A percentile compares a stretch with the other conserved stretches of the same genome.
Evolutionary conservation across 2,113 vertebrate species (phyloP).

Genomic region (Lasiurus borealis): DNA sequence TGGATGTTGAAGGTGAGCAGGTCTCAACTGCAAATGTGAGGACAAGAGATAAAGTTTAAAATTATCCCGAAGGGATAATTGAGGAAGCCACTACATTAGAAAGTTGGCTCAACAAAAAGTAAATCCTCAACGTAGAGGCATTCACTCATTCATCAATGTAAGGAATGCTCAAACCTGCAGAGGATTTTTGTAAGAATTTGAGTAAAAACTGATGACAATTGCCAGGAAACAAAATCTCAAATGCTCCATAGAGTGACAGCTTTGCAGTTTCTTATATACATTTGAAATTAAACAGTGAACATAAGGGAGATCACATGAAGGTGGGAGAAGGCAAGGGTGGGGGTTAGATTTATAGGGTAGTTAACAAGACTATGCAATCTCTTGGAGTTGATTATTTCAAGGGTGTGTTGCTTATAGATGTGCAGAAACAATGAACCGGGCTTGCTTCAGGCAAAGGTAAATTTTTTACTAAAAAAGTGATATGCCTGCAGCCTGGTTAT

Average conservation of each 20-base stretch:
- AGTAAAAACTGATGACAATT: background rate
- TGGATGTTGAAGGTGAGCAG: background rate
- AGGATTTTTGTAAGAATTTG: background rate
- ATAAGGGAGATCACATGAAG: background rate
- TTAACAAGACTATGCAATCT: background rate
- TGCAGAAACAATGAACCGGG: background rate
- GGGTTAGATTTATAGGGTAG: background rate
- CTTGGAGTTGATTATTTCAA: background rate
- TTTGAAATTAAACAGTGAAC: background rate
- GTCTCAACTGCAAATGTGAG: background rate
- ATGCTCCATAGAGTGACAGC: background rate
- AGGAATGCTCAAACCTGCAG: background rate
- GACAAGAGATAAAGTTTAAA: background rate
- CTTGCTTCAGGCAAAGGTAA: background rate
- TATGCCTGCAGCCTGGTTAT: background rate
- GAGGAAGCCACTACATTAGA: background rate
- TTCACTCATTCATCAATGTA: background rate
- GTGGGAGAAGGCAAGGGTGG: background rate
- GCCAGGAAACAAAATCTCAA: background rate
- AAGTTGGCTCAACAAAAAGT: background rate
- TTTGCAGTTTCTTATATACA: background rate
- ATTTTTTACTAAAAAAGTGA: background rate
- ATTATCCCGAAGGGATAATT: background rate
- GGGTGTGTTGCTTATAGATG: background rate
- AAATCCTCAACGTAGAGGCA: background rate